Evolutionary conservation across 2,888 invertebrate species (phyloP).

Genomic region (Tachina fera): DNA sequence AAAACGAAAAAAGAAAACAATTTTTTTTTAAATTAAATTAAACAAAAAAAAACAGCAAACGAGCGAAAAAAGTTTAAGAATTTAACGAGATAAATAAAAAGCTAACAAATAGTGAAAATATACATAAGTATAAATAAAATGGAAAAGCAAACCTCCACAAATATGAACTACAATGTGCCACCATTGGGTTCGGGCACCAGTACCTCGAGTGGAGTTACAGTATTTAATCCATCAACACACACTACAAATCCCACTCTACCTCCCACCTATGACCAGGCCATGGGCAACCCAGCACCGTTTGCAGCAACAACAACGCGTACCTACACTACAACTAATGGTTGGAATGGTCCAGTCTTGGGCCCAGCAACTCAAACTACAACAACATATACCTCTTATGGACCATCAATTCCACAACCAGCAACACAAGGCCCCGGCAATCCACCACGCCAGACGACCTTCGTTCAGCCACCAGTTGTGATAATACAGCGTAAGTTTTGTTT

Average conservation of each 20-base stretch:
- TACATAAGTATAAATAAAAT: conserved; percentile 23
- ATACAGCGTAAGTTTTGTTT: conserved; percentile 78
- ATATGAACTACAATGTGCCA: conserved; percentile 46
- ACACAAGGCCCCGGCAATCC: conserved; percentile 22
- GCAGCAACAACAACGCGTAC: conserved; percentile 41
- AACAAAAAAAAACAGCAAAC: conserved; percentile 22
- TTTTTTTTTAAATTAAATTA: neutral
- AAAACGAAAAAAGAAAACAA: conserved; percentile 36
- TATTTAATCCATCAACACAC: conserved; percentile 23
- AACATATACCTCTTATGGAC: conserved; percentile 48
- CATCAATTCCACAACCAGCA: conserved; percentile 38
- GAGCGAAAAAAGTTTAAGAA: conserved; percentile 5
- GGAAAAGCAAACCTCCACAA: conserved; percentile 68
- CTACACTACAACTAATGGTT: conserved; percentile 34
- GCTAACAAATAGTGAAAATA: neutral
- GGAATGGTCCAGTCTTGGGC: conserved; percentile 45
- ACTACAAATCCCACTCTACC: conserved; percentile 58
- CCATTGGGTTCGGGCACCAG: conserved; percentile 54
- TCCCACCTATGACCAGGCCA: conserved; percentile 80
- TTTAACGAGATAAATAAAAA: neutral
- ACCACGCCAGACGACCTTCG: conserved; percentile 55
- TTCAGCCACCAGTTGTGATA: conserved; percentile 77
- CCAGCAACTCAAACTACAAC: conserved; percentile 52
- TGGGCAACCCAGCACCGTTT: conserved; percentile 52
- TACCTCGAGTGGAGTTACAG: conserved; percentile 60